Evolutionary conservation across 2,888 invertebrate genomes (phyloP).

Genomic region (Amphipoea lucens): DNA sequence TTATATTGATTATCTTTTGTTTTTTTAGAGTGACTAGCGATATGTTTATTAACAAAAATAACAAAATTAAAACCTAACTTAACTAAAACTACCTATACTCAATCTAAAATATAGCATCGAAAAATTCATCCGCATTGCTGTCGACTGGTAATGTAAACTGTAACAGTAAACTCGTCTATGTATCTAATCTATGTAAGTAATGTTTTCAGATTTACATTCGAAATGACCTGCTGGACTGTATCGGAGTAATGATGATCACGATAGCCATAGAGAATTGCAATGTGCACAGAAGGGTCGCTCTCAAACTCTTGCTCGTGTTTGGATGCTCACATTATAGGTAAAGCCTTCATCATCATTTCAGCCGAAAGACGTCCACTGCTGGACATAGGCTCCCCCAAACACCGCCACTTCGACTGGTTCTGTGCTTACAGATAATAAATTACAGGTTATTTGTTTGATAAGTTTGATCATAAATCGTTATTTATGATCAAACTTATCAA

Average conservation of each 20-base stretch:
- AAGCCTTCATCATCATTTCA: background rate
- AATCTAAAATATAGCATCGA: too few species aligned
- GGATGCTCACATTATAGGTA: constrained; percentile 86
- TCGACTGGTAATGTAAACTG: too few species aligned
- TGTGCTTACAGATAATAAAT: too few species aligned
- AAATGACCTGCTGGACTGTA: constrained; percentile 77
- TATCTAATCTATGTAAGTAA: background rate
- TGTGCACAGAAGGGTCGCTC: constrained; percentile 75
- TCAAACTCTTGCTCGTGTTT: constrained; percentile 78
- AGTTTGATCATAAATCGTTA: too few species aligned
- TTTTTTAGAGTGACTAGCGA: too few species aligned
- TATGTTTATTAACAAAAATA: too few species aligned
- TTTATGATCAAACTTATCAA: too few species aligned
- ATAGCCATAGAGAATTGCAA: constrained; percentile 78
- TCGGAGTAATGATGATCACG: constrained; percentile 78
- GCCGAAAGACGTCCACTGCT: background rate
- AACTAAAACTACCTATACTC: too few species aligned
- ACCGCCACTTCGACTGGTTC: background rate
- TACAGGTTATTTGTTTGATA: too few species aligned
- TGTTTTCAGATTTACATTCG: constrained; percentile 75
- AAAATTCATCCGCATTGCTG: too few species aligned
- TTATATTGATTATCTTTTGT: too few species aligned
- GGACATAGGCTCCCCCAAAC: background rate
- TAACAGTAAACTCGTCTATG: background rate
- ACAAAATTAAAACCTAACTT: too few species aligned